A percentile compares a stretch with the other conserved stretches of the same genome.
phyloP scores from a whole-genome alignment of 2,797 vertebrate genomes.

The Cephalopachus bancanus region DNA sequence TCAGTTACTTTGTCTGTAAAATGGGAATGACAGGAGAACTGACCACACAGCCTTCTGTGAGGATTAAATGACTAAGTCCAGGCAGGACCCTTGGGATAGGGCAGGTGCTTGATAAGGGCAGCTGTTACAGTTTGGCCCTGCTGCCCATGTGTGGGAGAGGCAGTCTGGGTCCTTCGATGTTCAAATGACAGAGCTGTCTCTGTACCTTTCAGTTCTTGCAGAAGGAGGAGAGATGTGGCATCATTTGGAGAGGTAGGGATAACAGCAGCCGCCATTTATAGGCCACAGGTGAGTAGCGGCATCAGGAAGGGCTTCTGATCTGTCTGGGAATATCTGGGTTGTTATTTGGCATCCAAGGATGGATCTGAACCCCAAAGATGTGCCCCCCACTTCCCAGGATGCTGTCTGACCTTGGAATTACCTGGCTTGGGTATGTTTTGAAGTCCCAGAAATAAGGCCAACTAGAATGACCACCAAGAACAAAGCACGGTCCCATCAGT shows the following conservation, averaged over 20 bases:
- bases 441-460: neutral
- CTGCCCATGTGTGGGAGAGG: neutral
- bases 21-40: neutral
- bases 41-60: neutral
- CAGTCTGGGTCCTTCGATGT: neutral
- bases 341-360: neutral
- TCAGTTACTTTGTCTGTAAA: neutral
- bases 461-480: neutral
- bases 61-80: neutral
- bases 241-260: neutral
- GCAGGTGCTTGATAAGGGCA: neutral
- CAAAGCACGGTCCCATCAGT: neutral
- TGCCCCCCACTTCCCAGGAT: neutral
- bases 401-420: neutral
- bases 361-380: neutral
- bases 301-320: neutral
- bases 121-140: neutral
- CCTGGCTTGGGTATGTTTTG: neutral
- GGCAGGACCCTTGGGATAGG: neutral
- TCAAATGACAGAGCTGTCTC: neutral
- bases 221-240: neutral
- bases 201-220: neutral
- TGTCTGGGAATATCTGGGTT: neutral
- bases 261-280: neutral
- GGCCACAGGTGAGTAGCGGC: neutral